Percentiles rank a stretch among this genome's conserved stretches.
These are phyloP conservation scores for Sebastes ruberrimus DNA, from an alignment of 2,797 vertebrate genomes.

Conservation along the genomic window DNA sequence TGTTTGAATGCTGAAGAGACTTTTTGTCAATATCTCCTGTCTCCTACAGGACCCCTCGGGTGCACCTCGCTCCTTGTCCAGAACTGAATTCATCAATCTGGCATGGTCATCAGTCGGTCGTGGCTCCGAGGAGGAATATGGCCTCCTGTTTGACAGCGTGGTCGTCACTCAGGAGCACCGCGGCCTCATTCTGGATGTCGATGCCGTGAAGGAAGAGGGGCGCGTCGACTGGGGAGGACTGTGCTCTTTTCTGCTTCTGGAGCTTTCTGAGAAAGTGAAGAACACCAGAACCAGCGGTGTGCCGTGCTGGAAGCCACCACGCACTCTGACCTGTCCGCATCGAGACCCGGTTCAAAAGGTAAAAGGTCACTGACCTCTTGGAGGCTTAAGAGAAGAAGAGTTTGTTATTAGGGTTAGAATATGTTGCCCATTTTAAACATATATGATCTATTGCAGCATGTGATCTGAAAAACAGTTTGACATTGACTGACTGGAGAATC, in stretches of 20 bases:
- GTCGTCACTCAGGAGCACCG: constrained; percentile 55
- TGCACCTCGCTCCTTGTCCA: constrained; percentile 68
- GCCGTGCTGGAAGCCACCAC: constrained; percentile 82
- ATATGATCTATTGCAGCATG: background rate
- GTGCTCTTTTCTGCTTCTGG: constrained; percentile 83
- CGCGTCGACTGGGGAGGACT: constrained; percentile 83
- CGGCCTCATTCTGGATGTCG: constrained; percentile 76
- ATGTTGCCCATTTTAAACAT: constrained; percentile 17
- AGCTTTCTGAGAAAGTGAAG: constrained; percentile 85
- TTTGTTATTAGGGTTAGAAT: constrained; percentile 1
- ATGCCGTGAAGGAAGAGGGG: constrained; percentile 78
- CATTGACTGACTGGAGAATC: constrained; percentile 36
- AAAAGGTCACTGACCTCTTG: constrained; percentile 5
- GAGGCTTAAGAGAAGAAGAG: background rate
- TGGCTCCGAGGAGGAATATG: constrained; percentile 83
- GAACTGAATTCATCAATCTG: constrained; percentile 78
- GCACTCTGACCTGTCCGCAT: constrained; percentile 80
- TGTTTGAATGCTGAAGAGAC: background rate
- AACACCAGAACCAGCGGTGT: constrained; percentile 59
- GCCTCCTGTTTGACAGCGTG: constrained; percentile 86
- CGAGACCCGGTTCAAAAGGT: constrained; percentile 85
- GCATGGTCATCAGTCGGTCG: constrained; percentile 69
- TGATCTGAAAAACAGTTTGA: constrained; percentile 48
- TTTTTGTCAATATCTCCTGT: background rate
- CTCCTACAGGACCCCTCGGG: constrained; percentile 56